These are phyloP conservation scores for Chouioia cunea DNA, from an alignment of 2,888 invertebrate genomes.

Conservation along the genomic window DNA sequence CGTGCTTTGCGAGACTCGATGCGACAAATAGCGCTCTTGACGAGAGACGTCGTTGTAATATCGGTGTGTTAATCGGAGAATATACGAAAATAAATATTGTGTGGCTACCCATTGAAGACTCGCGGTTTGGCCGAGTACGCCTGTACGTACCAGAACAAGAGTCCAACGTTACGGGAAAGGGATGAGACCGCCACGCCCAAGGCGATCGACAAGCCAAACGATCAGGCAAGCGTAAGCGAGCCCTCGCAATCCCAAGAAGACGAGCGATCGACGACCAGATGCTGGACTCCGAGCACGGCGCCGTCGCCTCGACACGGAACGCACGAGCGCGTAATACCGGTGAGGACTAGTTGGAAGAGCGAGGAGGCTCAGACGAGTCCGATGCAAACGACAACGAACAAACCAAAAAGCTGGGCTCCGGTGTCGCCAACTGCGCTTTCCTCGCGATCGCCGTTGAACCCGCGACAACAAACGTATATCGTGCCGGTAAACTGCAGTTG, in stretches of 20 bases:
- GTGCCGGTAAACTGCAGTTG: no score
- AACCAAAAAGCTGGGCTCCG: no score
- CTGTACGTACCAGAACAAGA: slow-evolving; percentile 61
- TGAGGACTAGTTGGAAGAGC: no score
- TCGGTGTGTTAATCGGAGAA: not conserved
- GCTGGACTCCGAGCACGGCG: slow-evolving; percentile 70
- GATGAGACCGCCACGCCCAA: slow-evolving; percentile 44
- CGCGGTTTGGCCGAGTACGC: slow-evolving; percentile 63
- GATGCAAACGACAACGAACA: no score
- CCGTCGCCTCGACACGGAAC: slow-evolving; percentile 62
- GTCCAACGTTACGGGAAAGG: slow-evolving; percentile 56
- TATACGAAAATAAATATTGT: not conserved
- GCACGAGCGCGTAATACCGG: no score
- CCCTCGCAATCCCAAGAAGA: slow-evolving; percentile 46
- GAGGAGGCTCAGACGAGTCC: not conserved
- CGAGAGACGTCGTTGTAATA: not conserved
- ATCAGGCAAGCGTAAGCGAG: slow-evolving; percentile 60
- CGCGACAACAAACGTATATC: no score
- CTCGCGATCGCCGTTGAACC: no score
- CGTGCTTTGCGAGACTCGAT: no score
- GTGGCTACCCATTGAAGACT: slow-evolving; percentile 47
- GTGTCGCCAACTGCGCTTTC: no score
- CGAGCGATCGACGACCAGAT: slow-evolving; percentile 51
- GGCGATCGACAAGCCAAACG: slow-evolving; percentile 49
- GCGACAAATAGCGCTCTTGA: not conserved